phyloP scores from a whole-genome alignment of 2,797 vertebrate genomes.

The Sebastes aleutianus region DNA sequence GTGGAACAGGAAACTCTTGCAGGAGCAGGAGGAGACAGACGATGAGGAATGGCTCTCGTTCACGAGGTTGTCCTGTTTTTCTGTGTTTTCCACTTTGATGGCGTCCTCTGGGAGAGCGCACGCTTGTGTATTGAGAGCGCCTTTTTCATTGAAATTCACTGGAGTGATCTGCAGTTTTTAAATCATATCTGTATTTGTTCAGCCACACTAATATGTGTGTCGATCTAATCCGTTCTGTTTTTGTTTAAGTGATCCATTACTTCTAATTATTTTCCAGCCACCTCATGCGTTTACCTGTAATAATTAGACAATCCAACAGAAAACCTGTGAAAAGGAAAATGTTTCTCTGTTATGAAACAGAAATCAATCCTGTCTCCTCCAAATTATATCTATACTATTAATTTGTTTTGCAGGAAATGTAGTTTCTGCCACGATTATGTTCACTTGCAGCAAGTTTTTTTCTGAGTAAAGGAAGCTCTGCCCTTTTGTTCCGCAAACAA shows the following conservation, averaged over 20 bases:
- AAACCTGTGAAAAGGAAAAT: constrained; percentile 5
- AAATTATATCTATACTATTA: background rate
- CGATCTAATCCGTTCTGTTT: constrained; percentile 15
- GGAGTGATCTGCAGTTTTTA: background rate
- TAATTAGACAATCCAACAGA: constrained; percentile 23
- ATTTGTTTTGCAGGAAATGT: background rate
- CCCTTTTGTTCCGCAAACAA: background rate
- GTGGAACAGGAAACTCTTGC: constrained; percentile 73
- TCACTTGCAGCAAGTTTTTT: background rate
- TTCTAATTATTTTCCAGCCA: constrained; percentile 6
- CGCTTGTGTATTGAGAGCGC: constrained; percentile 11
- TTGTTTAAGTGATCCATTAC: background rate
- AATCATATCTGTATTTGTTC: constrained; percentile 19
- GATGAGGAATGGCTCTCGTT: constrained; percentile 70
- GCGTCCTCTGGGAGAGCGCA: constrained; percentile 25
- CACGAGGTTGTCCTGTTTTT: constrained; percentile 57
- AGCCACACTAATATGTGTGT: background rate
- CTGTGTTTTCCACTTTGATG: constrained; percentile 45
- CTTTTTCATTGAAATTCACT: constrained; percentile 17
- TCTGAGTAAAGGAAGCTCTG: background rate
- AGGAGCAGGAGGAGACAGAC: constrained; percentile 60
- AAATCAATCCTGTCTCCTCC: background rate
- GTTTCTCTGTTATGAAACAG: background rate
- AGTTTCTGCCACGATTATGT: background rate
- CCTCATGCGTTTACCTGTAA: background rate